Evolutionary conservation across 1,140 invertebrate genomes (phyloP).

Genomic region (Scaptomyza hsui): DNA sequence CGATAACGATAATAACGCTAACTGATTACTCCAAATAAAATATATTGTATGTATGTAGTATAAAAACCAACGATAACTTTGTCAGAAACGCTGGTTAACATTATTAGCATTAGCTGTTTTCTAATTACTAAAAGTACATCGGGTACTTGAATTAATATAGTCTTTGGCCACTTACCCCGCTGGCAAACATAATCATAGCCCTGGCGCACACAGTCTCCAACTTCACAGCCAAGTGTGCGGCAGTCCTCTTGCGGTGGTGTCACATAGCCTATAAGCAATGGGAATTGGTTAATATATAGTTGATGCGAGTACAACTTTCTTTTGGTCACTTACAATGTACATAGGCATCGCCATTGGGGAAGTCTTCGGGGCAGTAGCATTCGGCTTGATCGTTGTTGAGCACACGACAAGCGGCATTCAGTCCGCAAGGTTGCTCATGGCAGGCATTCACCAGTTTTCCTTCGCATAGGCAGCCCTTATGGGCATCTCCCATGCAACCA

Average conservation of each 20-base stretch:
- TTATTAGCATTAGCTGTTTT: constrained; percentile 65
- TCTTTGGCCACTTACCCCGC: constrained; percentile 88
- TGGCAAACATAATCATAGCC: constrained; percentile 91
- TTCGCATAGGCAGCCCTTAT: constrained; percentile 91
- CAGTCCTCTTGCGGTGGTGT: constrained; percentile 89
- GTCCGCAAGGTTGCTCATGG: constrained; percentile 90
- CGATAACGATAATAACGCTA: constrained; percentile 58
- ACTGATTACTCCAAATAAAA: constrained; percentile 58
- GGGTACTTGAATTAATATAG: constrained; percentile 19
- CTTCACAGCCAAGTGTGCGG: constrained; percentile 91
- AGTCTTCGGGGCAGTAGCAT: constrained; percentile 93
- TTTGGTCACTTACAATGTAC: constrained; percentile 89
- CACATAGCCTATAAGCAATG: constrained; percentile 57
- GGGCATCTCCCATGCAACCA: constrained; percentile 92
- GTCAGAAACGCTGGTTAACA: constrained; percentile 61
- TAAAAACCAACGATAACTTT: constrained; percentile 50
- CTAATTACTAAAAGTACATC: constrained; percentile 42
- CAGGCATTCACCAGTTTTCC: constrained; percentile 87
- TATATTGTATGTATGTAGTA: constrained; percentile 18
- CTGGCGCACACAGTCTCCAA: constrained; percentile 91
- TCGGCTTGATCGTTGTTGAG: constrained; percentile 87
- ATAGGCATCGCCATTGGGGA: constrained; percentile 92
- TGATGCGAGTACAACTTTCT: background rate
- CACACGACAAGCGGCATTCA: constrained; percentile 91
- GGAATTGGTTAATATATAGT: background rate